phyloP scores from a whole-genome alignment of 64 coral and sea anemone species.

The Hydrozoanthus tunicans region DNA sequence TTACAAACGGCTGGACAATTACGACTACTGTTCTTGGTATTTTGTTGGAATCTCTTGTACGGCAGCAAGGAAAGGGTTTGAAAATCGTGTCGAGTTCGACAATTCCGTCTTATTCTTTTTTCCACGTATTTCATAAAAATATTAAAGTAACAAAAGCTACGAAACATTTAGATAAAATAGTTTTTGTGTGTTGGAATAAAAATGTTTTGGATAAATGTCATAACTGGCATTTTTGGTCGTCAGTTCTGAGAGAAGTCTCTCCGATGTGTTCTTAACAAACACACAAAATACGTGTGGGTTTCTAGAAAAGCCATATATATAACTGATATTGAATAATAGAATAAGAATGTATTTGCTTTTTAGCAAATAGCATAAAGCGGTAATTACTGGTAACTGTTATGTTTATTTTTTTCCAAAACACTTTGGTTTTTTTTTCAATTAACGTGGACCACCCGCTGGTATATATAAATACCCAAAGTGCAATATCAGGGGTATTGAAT shows the following conservation, averaged over 20 bases:
- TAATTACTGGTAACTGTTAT: neutral
- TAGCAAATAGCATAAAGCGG: neutral
- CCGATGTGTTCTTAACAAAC: neutral
- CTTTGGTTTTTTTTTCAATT: neutral
- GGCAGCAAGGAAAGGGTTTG: too few species aligned
- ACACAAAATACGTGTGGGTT: neutral
- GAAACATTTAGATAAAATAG: too few species aligned
- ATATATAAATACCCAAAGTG: neutral
- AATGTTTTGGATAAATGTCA: too few species aligned
- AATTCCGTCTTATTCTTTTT: too few species aligned
- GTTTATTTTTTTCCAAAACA: constrained; percentile 1
- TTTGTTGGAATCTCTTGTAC: too few species aligned
- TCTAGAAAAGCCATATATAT: neutral
- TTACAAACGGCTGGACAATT: neutral
- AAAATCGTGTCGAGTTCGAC: too few species aligned
- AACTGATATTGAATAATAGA: neutral
- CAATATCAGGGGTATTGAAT: neutral
- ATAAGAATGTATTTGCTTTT: neutral
- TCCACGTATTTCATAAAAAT: too few species aligned
- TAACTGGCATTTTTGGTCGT: neutral
- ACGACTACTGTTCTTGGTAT: neutral
- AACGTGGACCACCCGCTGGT: neutral
- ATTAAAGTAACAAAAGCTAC: too few species aligned
- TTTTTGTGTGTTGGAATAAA: too few species aligned
- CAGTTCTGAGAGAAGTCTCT: neutral